Conservation (phyloP, 2,113 vertebrate genomes). For the Beaufortia kweichowensis region DNA sequence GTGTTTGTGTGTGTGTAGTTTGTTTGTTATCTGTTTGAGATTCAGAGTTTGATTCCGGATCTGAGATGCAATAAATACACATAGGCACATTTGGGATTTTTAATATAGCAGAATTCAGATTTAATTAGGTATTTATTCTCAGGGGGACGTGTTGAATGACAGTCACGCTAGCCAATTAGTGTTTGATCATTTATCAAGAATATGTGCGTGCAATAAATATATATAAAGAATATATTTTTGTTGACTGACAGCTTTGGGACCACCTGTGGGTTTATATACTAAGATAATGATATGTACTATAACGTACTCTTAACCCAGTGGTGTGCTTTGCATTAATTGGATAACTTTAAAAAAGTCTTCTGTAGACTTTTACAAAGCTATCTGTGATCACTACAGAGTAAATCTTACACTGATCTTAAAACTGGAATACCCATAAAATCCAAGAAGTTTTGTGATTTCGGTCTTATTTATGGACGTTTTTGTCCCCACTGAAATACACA, state of each 20-base stretch:
- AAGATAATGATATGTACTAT: too few relatives aligned
- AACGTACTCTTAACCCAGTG: too few relatives aligned
- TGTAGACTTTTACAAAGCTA: too few relatives aligned
- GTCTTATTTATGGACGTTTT: neutral
- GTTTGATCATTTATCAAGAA: neutral
- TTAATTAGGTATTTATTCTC: neutral
- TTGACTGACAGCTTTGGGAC: too few relatives aligned
- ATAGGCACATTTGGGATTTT: neutral
- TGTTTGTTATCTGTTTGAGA: conserved; percentile 27
- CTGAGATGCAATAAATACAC: conserved; percentile 8
- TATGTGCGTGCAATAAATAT: neutral
- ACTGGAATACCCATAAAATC: too few relatives aligned
- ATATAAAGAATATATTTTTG: neutral
- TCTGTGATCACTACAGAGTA: too few relatives aligned
- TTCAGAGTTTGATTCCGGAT: conserved; percentile 5
- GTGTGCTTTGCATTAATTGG: too few relatives aligned
- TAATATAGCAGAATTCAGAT: neutral
- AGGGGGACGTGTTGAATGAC: neutral
- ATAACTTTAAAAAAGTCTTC: too few relatives aligned
- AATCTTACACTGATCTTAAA: too few relatives aligned
- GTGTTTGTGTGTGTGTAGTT: neutral
- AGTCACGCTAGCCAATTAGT: neutral
- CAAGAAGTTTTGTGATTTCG: neutral
- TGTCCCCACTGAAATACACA: neutral
- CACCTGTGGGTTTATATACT: too few relatives aligned